A percentile compares a stretch with the other conserved stretches of the same genome.
Conservation (phyloP, 2,888 invertebrate species). For the Alloplasta piceator region DNA sequence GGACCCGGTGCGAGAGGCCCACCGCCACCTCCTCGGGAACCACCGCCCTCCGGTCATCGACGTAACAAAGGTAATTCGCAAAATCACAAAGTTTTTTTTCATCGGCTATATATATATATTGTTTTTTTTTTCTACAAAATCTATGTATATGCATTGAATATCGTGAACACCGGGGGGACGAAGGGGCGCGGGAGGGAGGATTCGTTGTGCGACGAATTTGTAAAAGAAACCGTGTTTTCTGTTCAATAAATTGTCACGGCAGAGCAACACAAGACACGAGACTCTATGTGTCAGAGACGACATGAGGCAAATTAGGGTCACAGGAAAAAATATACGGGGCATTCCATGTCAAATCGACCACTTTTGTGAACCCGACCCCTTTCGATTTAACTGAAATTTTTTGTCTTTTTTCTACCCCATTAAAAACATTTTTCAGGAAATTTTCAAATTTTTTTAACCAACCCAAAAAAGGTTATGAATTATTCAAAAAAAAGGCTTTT, state of each 20-base stretch:
- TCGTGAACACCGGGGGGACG: constrained; percentile 27
- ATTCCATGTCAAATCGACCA: too few species aligned
- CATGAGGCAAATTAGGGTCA: constrained; percentile 71
- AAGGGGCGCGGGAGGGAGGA: constrained; percentile 4
- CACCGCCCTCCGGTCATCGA: constrained; percentile 79
- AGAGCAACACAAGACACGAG: constrained; percentile 82
- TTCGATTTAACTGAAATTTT: too few species aligned
- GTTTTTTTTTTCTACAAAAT: constrained; percentile 1
- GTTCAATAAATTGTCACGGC: constrained; percentile 70
- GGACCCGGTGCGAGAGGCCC: constrained; percentile 94
- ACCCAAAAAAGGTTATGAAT: too few species aligned
- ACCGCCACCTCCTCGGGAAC: constrained; percentile 92
- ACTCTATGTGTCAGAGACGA: constrained; percentile 81
- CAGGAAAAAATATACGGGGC: too few species aligned
- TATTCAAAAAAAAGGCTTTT: too few species aligned
- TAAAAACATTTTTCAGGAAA: too few species aligned
- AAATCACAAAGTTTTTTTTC: constrained; percentile 23
- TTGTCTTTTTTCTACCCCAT: too few species aligned
- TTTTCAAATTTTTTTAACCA: too few species aligned
- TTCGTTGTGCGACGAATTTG: constrained; percentile 26
- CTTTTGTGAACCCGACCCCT: too few species aligned
- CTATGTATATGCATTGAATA: constrained; percentile 1
- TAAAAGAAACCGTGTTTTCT: constrained; percentile 32
- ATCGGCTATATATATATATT: constrained; percentile 20
- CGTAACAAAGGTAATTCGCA: constrained; percentile 83